Base-by-base conservation (phyloP, 2,797 vertebrate species). In the Paguma larvata region DNA sequence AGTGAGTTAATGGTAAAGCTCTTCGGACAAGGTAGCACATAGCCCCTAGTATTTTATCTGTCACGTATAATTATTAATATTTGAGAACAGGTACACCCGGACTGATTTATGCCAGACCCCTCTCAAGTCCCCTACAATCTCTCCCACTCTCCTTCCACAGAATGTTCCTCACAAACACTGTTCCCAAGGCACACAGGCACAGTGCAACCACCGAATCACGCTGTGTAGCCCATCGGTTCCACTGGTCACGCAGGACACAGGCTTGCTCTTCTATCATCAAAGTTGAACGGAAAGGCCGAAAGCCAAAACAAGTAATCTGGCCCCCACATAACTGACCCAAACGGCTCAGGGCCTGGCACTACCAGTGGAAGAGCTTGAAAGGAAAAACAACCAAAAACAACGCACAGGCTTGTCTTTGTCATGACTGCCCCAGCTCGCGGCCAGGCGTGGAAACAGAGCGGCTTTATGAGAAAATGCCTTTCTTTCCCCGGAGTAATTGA, bases 351-450 rank as follows among this genome's bases (percentile, higher is more conserved):
- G 83, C 97, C 95, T 97, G 97, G 97, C 95, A 87, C 95, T 97
- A 13, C 97, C 97, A 95, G 95, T 1, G 59, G 27, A 73, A 75
- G 48, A 44, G 68, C 84, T 80, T 32, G 89, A 83, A 93, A 97
- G 93, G 94, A 78, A 96, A 96, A 97, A 94, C 90, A 96, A 92
- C 78, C 86, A 21, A n/a, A 77, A 91, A 95, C 91, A 97, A 79
- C 84, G 18, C 97, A 97, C 93, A 98, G 94, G 83, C 88, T 94
- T 34, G 83, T 89, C 97, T 97, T 97, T 97, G 97, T 98, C 92
- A 0, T 4, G 21, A 91, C 85, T 32, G 82, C 77, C 80, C 86
- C 85, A 5, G 84, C 97, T 97, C 11, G 0, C 46, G 90, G 95
- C 95, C 97, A 79, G 94, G 90, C 95, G 30, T 9, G 25, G 89